These are phyloP conservation scores for Dreissena polymorpha DNA, from an alignment of 1,140 invertebrate genomes.

Conservation along the genomic window DNA sequence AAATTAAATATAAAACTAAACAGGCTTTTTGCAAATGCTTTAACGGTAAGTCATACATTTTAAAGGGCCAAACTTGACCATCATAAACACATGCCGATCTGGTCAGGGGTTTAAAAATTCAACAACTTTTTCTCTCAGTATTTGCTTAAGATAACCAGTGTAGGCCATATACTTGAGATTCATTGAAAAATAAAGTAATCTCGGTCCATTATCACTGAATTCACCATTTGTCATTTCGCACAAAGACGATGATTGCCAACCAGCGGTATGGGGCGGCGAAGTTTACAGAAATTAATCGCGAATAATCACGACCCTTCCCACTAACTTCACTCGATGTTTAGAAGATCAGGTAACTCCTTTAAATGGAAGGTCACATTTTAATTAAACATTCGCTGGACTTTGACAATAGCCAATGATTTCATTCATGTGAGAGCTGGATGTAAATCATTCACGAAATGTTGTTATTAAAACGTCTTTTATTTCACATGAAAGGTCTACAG, in stretches of 20 bases:
- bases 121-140: slow-evolving; percentile 50
- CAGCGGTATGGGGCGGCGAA: slow-evolving; percentile 52
- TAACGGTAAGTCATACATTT: background rate
- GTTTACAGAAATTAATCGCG: slow-evolving; percentile 56
- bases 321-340: slow-evolving; percentile 33
- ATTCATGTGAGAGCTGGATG: slow-evolving; percentile 46
- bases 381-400: slow-evolving; percentile 50
- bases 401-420: slow-evolving; percentile 35
- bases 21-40: too few species aligned
- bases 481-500: slow-evolving; percentile 39
- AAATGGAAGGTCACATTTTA: slow-evolving; percentile 59
- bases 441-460: slow-evolving; percentile 58
- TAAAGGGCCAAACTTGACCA: slow-evolving; percentile 17
- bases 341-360: slow-evolving; percentile 44
- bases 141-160: slow-evolving; percentile 45
- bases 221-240: slow-evolving; percentile 55
- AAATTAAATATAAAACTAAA: too few species aligned
- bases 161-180: slow-evolving; percentile 48
- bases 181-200: slow-evolving; percentile 57
- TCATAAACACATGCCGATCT: slow-evolving; percentile 39
- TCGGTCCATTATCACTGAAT: slow-evolving; percentile 48
- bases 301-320: slow-evolving; percentile 56
- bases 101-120: slow-evolving; percentile 45
- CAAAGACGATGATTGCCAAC: slow-evolving; percentile 56
- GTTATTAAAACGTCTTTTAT: slow-evolving; percentile 57